Evolutionary conservation across 2,113 vertebrate species (phyloP), one percentile per base, ranked within the genome.

Genomic region (Psittacara wagleri): DNA sequence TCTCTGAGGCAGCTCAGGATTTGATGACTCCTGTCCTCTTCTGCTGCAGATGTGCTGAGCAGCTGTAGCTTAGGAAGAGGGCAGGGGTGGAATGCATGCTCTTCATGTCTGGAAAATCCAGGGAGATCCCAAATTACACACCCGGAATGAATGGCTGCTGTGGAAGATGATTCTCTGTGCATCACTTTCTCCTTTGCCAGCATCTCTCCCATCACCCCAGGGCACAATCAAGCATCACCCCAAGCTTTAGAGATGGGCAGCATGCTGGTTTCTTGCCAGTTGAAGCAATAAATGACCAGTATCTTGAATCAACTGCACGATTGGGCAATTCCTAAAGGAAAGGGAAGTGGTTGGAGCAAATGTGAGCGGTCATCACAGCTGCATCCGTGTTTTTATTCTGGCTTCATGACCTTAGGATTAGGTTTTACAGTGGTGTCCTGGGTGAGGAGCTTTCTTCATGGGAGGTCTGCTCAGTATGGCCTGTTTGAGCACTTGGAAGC

Each of bases 51-150:
- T 94, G 68, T 72, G 57, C 35, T 66, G 62, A 93, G 69, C 90
- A 92, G 77, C 94, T 96, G 90, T 46, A 68, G 79, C 49, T 57
- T 75, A 73, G 72, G 17, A 31, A 80, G 49, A 13, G 46, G 39
- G 25, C 8, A 49, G 67, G 63, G 41, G 15, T 90, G 83, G 88
- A 93, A 86, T 85, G 86, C n/a, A 2, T 37, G 52, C 77, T 79
- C 31, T 74, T 96, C 62, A 91, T 79, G 77, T 17, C 88, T 92
- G 84, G 90, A 93, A 94, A 95, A 96, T 94, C 57, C 59, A 74
- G 72, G 88, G 68, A 88, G 61, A 82, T 94, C 70, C 81, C 31
- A 46, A 37, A 76, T 86, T 89, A 92, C 66, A 87, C 67, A 39
- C 83, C 41, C 49, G 0, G 3, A 19, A 66, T 85, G 62, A 94